Percentiles rank a stretch among this genome's conserved stretches.
Conservation (phyloP, 2,888 invertebrate genomes). For the Erebia epiphron region DNA sequence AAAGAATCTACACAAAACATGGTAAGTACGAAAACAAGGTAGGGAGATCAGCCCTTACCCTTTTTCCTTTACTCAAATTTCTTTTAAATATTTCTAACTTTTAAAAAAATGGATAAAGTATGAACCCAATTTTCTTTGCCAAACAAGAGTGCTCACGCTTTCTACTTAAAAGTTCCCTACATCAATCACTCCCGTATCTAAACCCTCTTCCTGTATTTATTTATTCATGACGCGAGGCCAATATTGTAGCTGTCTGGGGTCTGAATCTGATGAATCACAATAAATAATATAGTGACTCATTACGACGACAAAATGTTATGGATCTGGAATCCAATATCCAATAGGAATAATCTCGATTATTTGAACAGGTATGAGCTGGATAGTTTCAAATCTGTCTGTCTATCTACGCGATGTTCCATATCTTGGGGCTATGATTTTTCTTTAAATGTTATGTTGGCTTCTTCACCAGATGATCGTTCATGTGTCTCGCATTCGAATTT, state of each 20-base stretch:
- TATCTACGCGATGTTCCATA: too few species aligned
- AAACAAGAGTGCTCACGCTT: constrained; percentile 24
- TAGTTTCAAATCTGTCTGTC: too few species aligned
- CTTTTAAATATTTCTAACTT: not conserved
- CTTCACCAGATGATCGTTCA: too few species aligned
- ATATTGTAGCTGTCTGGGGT: constrained; percentile 40
- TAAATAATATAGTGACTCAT: constrained; percentile 40
- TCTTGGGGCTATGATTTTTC: too few species aligned
- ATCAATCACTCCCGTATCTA: constrained; percentile 31
- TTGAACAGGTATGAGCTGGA: not conserved
- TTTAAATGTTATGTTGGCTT: too few species aligned
- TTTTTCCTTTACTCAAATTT: not conserved
- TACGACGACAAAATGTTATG: not conserved
- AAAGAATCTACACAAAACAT: too few species aligned
- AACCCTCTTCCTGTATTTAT: constrained; percentile 43
- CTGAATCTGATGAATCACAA: constrained; percentile 42
- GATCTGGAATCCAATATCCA: constrained; percentile 11
- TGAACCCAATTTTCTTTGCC: constrained; percentile 8
- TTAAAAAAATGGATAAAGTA: not conserved
- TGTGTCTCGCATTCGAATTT: too few species aligned
- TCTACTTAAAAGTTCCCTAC: constrained; percentile 17
- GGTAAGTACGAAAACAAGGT: too few species aligned
- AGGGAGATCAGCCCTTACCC: not conserved
- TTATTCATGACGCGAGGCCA: constrained; percentile 44
- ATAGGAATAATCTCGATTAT: not conserved